A percentile compares a stretch with the other conserved stretches of the same genome.
These are phyloP conservation scores for Pelodytes ibericus DNA, from an alignment of 2,797 vertebrate genomes.

Conservation along the genomic window DNA sequence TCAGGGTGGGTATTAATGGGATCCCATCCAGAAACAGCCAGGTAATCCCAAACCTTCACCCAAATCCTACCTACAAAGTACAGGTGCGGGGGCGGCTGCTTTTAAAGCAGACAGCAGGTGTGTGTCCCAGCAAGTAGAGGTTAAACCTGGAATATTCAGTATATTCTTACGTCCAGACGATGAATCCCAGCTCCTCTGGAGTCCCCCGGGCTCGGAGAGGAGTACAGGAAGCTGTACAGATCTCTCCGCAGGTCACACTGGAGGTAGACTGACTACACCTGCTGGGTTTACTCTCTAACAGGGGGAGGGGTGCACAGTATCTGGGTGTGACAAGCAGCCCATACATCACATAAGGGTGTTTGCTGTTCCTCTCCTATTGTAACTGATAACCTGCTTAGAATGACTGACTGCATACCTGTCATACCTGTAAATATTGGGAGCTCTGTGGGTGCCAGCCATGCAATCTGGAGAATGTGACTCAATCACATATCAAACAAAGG, in stretches of 20 bases:
- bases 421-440: background rate
- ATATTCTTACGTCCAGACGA: background rate
- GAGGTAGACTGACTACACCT: conserved; percentile 30
- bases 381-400: background rate
- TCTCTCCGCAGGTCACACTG: background rate
- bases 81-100: background rate
- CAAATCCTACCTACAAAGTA: background rate
- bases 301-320: conserved; percentile 35
- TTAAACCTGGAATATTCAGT: background rate
- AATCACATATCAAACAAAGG: no score
- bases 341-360: no score
- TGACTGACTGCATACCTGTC: background rate
- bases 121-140: background rate
- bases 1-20: no score
- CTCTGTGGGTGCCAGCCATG: background rate
- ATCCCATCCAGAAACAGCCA: no score
- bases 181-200: background rate
- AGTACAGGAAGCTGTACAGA: background rate
- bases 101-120: background rate
- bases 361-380: background rate
- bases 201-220: background rate
- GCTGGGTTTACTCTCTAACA: conserved; percentile 15
- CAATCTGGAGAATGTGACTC: no score
- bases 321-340: conserved; percentile 44
- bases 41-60: no score